Base-by-base conservation (phyloP, 1,140 invertebrate genomes). In the Linepithema humile region DNA sequence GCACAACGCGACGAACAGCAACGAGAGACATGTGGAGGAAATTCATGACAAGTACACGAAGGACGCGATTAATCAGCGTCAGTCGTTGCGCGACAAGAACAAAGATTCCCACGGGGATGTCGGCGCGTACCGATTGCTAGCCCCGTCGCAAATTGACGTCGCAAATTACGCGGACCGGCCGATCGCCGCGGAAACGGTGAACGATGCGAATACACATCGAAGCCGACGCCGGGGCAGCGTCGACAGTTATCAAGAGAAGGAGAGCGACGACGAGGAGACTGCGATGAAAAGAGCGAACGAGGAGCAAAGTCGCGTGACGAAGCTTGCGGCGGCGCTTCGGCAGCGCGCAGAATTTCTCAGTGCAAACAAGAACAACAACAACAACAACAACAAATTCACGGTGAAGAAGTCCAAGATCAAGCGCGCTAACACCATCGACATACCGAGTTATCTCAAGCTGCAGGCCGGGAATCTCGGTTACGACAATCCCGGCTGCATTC, bases 351-450 rank as follows among this genome's bases (percentile, higher is more conserved):
- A 87, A 9, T 4, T 74, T 83, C 10, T 78, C 75, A 20, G 85
- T 75, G 26, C 86, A 9, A 23, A 59, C 53, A 53, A 84, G 75
- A 17, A 88, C 32, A 90, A 92, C 38, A 90, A 92, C 43, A 48
- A 9, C 1, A 20, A 10, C 17, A 10, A 15, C 1, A 96, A 95
- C 83, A 95, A 96, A 85, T 97, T 96, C 83, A 95, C 93, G 43
- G 95, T 93, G 48, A 97, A 97, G 88, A 97, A 97, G 89, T 94
- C 96, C 3, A 96, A 97, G 86, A 97, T 98, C 95, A 98, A 98
- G 94, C 95, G 97, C 29, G 97, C 97, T 0, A 98, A 98, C 82
- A 98, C 97, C 2, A 97, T 98, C 82, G 97, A 98, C 90, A 97
- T 98, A 90, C 97, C 97, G 0, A 97, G 97, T 90, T 96, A 94